Percentiles rank a stretch among this genome's conserved stretches.
Conservation (phyloP, 23 tunicate genomes). For the Clavelina lepadiformis region DNA sequence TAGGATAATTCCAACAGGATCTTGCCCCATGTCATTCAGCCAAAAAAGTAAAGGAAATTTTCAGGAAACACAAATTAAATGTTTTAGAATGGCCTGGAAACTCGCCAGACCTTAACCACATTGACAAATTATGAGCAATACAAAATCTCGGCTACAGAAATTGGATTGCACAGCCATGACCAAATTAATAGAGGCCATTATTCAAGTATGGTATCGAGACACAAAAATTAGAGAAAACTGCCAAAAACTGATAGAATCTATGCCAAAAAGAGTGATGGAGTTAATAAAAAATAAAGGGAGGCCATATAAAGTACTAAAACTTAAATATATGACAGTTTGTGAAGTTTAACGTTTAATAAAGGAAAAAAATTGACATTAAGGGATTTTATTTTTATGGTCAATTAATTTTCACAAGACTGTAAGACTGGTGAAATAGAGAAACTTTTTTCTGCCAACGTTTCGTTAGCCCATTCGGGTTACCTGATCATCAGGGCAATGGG, state of each 20-base stretch:
- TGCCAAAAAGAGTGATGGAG: slow-evolving; percentile 20
- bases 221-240: slow-evolving; percentile 7
- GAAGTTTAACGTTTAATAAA: too few relatives aligned
- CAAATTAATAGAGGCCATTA: slow-evolving; percentile 15
- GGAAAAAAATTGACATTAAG: too few relatives aligned
- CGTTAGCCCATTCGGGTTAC: too few relatives aligned
- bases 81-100: slow-evolving; percentile 7
- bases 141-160: slow-evolving; percentile 26
- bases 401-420: too few relatives aligned
- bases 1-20: slow-evolving; percentile 13
- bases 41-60: slow-evolving; percentile 13
- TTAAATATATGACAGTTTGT: too few relatives aligned
- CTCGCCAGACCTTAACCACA: slow-evolving; percentile 4
- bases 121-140: not conserved
- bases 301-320: too few relatives aligned
- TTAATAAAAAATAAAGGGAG: slow-evolving; percentile 10
- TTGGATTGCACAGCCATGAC: slow-evolving; percentile 21
- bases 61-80: not conserved
- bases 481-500: too few relatives aligned
- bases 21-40: slow-evolving; percentile 23
- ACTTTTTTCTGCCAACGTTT: too few relatives aligned
- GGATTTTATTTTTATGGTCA: too few relatives aligned
- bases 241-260: slow-evolving; percentile 17
- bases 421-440: too few relatives aligned
- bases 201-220: slow-evolving; percentile 31